These are phyloP conservation scores for Lepidurus apus DNA, from an alignment of 1,140 invertebrate genomes.

Conservation along the genomic window DNA sequence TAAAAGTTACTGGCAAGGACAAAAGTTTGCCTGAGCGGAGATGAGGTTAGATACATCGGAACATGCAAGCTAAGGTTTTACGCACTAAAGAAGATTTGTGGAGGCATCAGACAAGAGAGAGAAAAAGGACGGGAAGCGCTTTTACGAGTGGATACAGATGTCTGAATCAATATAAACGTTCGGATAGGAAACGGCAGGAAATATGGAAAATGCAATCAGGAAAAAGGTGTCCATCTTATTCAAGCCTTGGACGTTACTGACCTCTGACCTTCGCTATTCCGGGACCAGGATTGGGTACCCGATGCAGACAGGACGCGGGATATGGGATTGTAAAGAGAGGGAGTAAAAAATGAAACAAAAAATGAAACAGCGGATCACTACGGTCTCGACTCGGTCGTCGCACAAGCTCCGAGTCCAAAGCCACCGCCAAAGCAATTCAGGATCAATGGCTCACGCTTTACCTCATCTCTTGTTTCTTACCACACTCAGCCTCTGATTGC, in stretches of 20 bases:
- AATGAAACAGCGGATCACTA: constrained; percentile 10
- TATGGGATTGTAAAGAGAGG: neutral
- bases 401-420: neutral
- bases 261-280: neutral
- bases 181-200: neutral
- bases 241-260: neutral
- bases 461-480: neutral
- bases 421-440: constrained; percentile 6
- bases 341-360: neutral
- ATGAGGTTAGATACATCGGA: neutral
- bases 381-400: neutral
- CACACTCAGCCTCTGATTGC: neutral
- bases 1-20: neutral
- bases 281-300: neutral
- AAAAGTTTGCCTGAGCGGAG: neutral
- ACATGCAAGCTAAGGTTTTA: neutral
- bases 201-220: neutral
- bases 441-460: constrained; percentile 15
- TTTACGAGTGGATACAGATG: neutral
- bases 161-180: neutral
- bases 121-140: neutral
- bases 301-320: neutral
- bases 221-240: neutral
- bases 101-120: neutral
- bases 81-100: neutral